phyloP scores from a whole-genome alignment of 2,797 vertebrate species.

The Myotis pilosus region DNA sequence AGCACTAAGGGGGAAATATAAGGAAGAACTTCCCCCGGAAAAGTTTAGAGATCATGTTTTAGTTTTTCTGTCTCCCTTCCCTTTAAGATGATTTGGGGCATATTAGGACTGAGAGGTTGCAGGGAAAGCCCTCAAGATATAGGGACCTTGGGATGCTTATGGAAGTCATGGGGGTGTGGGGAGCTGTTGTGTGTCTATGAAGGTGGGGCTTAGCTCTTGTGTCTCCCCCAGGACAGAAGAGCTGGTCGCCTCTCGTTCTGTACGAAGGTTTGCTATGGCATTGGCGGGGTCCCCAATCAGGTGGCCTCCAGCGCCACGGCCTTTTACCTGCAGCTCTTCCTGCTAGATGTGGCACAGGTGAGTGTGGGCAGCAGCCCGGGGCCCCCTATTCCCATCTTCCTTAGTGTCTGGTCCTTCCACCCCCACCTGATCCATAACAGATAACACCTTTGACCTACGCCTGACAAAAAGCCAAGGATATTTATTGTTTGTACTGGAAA shows the following conservation, averaged over 20 bases:
- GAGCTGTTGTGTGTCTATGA: not conserved
- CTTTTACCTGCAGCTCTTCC: constrained; percentile 97
- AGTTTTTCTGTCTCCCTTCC: not conserved
- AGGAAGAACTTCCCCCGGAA: constrained; percentile 26
- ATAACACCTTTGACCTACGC: not conserved
- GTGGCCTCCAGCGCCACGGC: constrained; percentile 93
- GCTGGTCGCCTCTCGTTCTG: constrained; percentile 87
- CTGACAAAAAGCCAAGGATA: not conserved
- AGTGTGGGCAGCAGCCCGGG: constrained; percentile 55
- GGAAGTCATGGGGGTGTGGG: not conserved
- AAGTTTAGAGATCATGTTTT: not conserved
- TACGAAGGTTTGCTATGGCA: constrained; percentile 94
- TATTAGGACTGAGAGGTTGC: not conserved
- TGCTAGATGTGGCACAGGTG: constrained; percentile 96
- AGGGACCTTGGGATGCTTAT: not conserved
- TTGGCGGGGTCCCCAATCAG: constrained; percentile 95
- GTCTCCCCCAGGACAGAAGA: constrained; percentile 74
- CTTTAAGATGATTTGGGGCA: not conserved
- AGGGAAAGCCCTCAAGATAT: not conserved
- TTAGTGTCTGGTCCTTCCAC: not conserved
- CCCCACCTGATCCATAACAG: not conserved
- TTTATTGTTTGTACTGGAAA: not conserved
- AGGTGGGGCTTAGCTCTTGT: not conserved
- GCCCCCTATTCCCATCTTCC: not conserved
- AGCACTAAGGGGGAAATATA: not conserved